Evolutionary conservation across 2,797 vertebrate genomes (phyloP).

Genomic region (Xerus rutilus): DNA sequence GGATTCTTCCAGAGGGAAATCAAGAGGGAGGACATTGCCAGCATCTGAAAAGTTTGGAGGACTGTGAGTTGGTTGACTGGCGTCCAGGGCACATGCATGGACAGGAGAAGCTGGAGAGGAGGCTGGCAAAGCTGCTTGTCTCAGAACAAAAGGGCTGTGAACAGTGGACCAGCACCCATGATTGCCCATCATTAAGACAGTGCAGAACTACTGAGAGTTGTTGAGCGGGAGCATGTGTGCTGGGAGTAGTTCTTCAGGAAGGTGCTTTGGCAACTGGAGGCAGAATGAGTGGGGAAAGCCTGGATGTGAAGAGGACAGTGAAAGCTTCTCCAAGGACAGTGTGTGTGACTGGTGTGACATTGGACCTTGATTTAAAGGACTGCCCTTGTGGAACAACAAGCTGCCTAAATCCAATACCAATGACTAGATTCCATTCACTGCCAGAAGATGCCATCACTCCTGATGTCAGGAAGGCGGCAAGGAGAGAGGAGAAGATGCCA

Average conservation of each 20-base stretch:
- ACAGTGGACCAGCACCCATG: background rate
- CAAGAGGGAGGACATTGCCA: background rate
- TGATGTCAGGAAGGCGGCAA: background rate
- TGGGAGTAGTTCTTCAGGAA: background rate
- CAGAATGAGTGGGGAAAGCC: background rate
- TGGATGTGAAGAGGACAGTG: background rate
- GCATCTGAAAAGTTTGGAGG: background rate
- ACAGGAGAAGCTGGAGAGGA: background rate
- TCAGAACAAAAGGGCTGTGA: background rate
- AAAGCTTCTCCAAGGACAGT: background rate
- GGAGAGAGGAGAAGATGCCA: background rate
- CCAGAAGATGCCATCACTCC: background rate
- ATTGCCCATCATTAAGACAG: background rate
- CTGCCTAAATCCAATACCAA: background rate
- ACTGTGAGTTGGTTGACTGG: background rate
- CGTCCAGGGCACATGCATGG: background rate
- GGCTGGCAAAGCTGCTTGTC: background rate
- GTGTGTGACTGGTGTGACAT: background rate
- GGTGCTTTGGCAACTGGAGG: background rate
- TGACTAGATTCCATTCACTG: background rate
- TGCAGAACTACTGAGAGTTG: background rate
- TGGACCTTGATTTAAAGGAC: slow-evolving; percentile 11
- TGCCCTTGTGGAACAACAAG: background rate
- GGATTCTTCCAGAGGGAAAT: background rate
- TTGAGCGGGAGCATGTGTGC: background rate